These are phyloP conservation scores for Spinus pinus DNA, from an alignment of 2,797 vertebrate genomes.

Conservation along the genomic window DNA sequence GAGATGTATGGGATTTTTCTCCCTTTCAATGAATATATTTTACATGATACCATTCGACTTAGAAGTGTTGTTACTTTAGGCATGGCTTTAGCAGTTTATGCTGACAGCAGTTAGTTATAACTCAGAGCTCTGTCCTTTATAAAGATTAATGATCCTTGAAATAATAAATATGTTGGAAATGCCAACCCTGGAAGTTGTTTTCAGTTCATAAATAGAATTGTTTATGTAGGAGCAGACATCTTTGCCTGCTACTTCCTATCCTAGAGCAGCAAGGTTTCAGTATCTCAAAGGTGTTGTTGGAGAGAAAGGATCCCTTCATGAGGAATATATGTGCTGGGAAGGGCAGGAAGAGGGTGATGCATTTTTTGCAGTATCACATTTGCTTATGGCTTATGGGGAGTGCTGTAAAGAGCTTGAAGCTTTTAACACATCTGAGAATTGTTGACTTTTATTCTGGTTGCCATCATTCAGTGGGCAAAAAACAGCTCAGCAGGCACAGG, in stretches of 20 bases:
- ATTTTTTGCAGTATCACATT: conserved; percentile 39
- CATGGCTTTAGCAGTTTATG: neutral
- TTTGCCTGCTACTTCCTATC: neutral
- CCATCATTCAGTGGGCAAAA: neutral
- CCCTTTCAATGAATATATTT: neutral
- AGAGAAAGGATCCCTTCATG: conserved; percentile 36
- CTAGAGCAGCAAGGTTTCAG: neutral
- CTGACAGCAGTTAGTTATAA: neutral
- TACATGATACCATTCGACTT: neutral
- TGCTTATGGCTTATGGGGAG: neutral
- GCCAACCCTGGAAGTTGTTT: neutral
- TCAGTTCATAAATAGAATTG: conserved; percentile 10
- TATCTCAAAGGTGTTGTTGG: neutral
- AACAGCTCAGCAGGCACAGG: neutral
- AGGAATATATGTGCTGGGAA: conserved; percentile 20
- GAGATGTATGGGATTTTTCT: neutral
- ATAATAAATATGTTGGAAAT: conserved; percentile 28
- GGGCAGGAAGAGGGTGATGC: conserved; percentile 56
- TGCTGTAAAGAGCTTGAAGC: neutral
- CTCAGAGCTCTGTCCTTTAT: neutral
- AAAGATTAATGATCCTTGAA: conserved; percentile 16
- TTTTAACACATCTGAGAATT: conserved; percentile 39
- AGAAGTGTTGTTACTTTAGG: neutral
- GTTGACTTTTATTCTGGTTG: conserved; percentile 12
- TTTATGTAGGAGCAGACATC: conserved; percentile 3